Base-by-base conservation (phyloP, 1,140 invertebrate genomes). In the Adelges cooleyi region DNA sequence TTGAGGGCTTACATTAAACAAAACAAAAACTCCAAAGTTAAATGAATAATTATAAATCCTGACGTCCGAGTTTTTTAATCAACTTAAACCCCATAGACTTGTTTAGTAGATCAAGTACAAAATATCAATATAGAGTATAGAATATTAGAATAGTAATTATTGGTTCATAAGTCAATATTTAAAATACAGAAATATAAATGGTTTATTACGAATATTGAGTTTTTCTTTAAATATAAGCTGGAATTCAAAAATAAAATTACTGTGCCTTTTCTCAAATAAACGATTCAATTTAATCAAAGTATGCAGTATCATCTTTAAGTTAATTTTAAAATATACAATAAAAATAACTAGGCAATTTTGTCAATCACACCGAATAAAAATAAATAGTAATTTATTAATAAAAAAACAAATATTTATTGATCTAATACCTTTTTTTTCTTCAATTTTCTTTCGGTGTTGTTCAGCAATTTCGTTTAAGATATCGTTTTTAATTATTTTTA, bases 401-500 rank as follows among this genome's bases (percentile, higher is more conserved):
- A n/a, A n/a, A n/a, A n/a, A n/a, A n/a, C n/a, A n/a, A n/a, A n/a
- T n/a, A n/a, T n/a, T n/a, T n/a, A n/a, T n/a, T n/a, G n/a, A n/a
- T n/a, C n/a, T n/a, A n/a, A 69, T 69, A 77, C 77, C 66, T 75
- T 72, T 73, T 81, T 78, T 69, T 75, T 72, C 65, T 20, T 62
- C 23, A 15, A 25, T 46, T 48, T 62, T 62, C 20, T 48, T 48
- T 18, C 33, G 25, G 2, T 25, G 17, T 62, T 62, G 18, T 18
- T 62, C 27, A 0, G 46, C 44, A 15, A 62, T 46, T 1, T 48
- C 8, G 15, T 62, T 73, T 1, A 84, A 72, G 33, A 80, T 76
- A 68, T 73, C 69, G 67, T 77, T 70, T 68, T 81, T 81, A 33
- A 79, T 69, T 68, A 75, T 71, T 44, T 73, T 73, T 71, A 82